A percentile compares a stretch with the other conserved stretches of the same genome.
Conservation (phyloP, 2,888 invertebrate genomes). For the Blomia tropicalis region DNA sequence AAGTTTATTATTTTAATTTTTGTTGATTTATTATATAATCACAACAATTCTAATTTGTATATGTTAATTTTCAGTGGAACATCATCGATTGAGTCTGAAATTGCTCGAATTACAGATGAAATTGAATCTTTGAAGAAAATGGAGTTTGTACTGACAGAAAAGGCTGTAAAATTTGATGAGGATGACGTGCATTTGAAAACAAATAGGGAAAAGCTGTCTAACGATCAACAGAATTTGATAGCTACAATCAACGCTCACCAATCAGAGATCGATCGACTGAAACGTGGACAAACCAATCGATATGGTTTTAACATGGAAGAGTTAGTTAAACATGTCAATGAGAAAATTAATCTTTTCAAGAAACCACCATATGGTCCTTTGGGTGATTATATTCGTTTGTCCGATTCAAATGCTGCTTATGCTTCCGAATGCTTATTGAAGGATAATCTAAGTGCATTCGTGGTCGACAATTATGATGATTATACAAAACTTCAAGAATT, state of each 20-base stretch:
- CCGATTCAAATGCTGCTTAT: constrained; percentile 56
- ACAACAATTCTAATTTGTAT: no score
- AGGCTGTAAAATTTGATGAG: no score
- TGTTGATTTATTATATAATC: neutral
- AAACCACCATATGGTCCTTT: constrained; percentile 63
- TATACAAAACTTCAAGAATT: constrained; percentile 33
- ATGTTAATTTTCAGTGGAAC: neutral
- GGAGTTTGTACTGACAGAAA: no score
- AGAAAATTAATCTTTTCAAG: no score
- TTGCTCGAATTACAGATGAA: constrained; percentile 6
- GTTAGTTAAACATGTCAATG: constrained; percentile 37
- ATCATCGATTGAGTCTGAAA: constrained; percentile 5
- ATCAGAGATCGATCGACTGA: constrained; percentile 20
- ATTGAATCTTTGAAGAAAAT: constrained; percentile 25
- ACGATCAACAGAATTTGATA: no score
- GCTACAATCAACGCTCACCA: neutral
- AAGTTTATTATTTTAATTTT: no score
- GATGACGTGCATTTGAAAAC: no score
- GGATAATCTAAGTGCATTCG: constrained; percentile 32
- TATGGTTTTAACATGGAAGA: constrained; percentile 54
- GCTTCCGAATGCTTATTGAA: constrained; percentile 54
- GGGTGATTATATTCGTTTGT: constrained; percentile 54
- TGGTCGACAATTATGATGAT: constrained; percentile 36
- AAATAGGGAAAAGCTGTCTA: no score
- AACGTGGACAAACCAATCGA: constrained; percentile 34